phyloP scores from a whole-genome alignment of 1,140 invertebrate species.

The Drosophila virilis region DNA sequence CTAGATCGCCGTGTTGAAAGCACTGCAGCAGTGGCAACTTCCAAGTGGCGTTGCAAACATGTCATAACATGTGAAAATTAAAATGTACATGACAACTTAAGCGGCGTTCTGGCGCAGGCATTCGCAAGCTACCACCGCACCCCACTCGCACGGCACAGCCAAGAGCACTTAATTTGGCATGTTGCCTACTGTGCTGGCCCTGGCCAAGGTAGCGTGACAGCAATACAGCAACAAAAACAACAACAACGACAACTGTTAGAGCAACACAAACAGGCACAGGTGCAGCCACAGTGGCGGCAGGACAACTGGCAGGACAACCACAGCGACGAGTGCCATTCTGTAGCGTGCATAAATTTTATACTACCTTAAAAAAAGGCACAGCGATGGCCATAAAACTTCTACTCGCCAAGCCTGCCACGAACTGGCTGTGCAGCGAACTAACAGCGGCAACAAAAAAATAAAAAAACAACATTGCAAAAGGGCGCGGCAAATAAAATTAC shows the following conservation, averaged over 20 bases:
- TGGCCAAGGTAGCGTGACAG: constrained; percentile 58
- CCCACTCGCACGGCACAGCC: constrained; percentile 8
- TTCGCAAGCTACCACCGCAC: constrained; percentile 17
- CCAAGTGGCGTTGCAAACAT: constrained; percentile 62
- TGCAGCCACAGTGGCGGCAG: constrained; percentile 70
- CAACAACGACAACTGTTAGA: constrained; percentile 23
- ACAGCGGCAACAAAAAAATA: constrained; percentile 28
- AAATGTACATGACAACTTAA: constrained; percentile 81
- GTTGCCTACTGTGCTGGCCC: constrained; percentile 51
- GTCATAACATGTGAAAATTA: constrained; percentile 79
- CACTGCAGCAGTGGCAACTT: constrained; percentile 43
- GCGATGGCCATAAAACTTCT: constrained; percentile 69
- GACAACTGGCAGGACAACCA: constrained; percentile 35
- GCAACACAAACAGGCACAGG: constrained; percentile 44
- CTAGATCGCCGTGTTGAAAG: background rate
- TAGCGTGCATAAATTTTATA: constrained; percentile 73
- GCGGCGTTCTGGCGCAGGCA: constrained; percentile 47
- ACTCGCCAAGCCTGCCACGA: constrained; percentile 48
- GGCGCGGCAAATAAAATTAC: constrained; percentile 75
- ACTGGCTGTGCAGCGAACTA: constrained; percentile 38
- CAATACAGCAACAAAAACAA: constrained; percentile 39
- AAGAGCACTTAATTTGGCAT: constrained; percentile 77
- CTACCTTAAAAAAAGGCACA: constrained; percentile 44
- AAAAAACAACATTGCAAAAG: constrained; percentile 20
- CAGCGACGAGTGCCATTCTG: constrained; percentile 58